Evolutionary conservation across 1,140 invertebrate species (phyloP).

Genomic region (Meloidogyne hapla): DNA sequence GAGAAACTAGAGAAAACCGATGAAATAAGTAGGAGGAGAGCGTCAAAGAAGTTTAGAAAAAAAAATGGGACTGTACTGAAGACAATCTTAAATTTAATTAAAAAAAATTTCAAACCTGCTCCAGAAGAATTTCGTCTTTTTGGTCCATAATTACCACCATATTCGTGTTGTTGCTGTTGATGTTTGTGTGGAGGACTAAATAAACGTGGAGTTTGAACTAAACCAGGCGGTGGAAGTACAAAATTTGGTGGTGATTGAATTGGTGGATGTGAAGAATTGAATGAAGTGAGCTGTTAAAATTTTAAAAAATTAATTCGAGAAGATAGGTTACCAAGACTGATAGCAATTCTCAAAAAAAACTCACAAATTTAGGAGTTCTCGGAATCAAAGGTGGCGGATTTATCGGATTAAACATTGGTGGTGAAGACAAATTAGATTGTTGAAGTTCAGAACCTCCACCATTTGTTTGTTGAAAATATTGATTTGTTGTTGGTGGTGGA

Average conservation of each 20-base stretch:
- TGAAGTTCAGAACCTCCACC: background rate
- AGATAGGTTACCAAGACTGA: no score
- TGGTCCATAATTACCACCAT: background rate
- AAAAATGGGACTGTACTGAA: no score
- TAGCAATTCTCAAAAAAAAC: conserved; percentile 6
- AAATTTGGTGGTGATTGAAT: conserved; percentile 18
- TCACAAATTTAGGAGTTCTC: conserved; percentile 1
- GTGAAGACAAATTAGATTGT: conserved; percentile 6
- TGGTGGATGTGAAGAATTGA: conserved; percentile 8
- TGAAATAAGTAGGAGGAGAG: no score
- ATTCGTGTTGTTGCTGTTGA: background rate
- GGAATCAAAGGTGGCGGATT: conserved; percentile 32
- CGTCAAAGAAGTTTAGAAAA: no score
- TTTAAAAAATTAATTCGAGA: background rate
- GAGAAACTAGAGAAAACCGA: no score
- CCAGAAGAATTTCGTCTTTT: conserved; percentile 15
- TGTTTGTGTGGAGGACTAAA: conserved; percentile 7
- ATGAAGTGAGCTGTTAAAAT: background rate
- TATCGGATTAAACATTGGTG: conserved; percentile 24
- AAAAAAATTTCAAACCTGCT: background rate
- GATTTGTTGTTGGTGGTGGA: conserved; percentile 16
- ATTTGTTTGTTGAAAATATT: background rate
- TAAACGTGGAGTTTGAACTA: conserved; percentile 19
- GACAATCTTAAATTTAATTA: no score
- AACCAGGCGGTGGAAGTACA: conserved; percentile 17